Percentiles rank a stretch among this genome's conserved stretches.
Evolutionary conservation across 2,888 invertebrate species (phyloP).

Genomic region (Drosophila monieri): DNA sequence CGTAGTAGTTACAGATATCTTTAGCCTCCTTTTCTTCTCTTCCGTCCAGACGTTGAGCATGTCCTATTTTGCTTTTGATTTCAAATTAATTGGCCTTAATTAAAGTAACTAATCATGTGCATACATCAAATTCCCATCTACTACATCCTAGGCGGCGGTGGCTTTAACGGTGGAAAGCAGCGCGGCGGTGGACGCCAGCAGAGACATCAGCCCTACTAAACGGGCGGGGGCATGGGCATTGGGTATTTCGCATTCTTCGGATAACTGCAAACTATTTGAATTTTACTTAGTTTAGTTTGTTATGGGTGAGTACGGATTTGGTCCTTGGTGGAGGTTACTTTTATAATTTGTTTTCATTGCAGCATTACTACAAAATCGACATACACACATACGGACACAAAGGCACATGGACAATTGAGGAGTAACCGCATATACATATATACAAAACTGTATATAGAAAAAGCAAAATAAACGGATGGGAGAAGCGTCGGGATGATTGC

Average conservation of each 20-base stretch:
- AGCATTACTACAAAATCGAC: slow-evolving; percentile 48
- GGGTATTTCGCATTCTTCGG: slow-evolving; percentile 51
- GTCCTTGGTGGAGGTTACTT: too few relatives aligned
- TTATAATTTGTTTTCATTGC: slow-evolving; percentile 1
- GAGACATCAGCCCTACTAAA: slow-evolving; percentile 94
- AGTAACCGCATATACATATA: slow-evolving; percentile 31
- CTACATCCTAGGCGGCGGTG: slow-evolving; percentile 41
- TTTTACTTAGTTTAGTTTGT: slow-evolving; percentile 77
- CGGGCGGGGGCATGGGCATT: slow-evolving; percentile 29
- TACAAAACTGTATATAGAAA: slow-evolving; percentile 45
- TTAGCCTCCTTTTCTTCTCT: slow-evolving; percentile 25
- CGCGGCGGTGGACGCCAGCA: slow-evolving; percentile 92
- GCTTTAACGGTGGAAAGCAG: slow-evolving; percentile 93
- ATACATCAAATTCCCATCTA: slow-evolving; percentile 4
- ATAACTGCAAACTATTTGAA: slow-evolving; percentile 77
- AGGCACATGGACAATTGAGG: slow-evolving; percentile 1
- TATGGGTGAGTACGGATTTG: slow-evolving; percentile 59
- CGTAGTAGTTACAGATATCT: slow-evolving; percentile 56
- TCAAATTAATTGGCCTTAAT: background rate
- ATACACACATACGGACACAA: slow-evolving; percentile 25
- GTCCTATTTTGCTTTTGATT: slow-evolving; percentile 12
- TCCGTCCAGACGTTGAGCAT: slow-evolving; percentile 34
- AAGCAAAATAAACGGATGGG: slow-evolving; percentile 43
- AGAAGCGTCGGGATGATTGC: slow-evolving; percentile 52
- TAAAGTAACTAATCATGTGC: slow-evolving; percentile 14